Conservation (phyloP, 2,888 invertebrate species). For the Dicyrtomina minuta region DNA sequence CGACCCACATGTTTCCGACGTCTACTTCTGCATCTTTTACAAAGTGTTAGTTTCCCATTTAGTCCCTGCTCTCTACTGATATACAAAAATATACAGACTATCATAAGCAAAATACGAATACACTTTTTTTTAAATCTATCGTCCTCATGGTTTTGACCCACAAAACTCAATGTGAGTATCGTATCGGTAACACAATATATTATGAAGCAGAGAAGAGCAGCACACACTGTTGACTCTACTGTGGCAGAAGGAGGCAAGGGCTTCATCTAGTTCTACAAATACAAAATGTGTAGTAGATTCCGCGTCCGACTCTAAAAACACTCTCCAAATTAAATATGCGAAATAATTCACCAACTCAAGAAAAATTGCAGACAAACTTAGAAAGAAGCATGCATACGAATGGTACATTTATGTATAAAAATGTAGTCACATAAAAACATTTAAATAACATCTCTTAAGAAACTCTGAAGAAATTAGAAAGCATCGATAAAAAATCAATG, state of each 20-base stretch:
- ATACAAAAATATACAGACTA: not conserved
- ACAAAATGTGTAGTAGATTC: too few species aligned
- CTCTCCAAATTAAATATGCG: too few species aligned
- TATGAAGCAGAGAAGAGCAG: not conserved
- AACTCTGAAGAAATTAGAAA: too few species aligned
- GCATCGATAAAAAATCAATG: too few species aligned
- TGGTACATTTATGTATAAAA: slow-evolving; percentile 1
- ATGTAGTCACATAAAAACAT: slow-evolving; percentile 1
- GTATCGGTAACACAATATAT: slow-evolving; percentile 14
- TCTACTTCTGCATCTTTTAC: not conserved
- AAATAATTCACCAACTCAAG: too few species aligned
- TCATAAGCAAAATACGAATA: not conserved
- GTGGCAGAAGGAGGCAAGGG: too few species aligned
- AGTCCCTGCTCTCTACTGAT: not conserved
- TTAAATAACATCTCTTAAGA: not conserved
- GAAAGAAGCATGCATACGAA: not conserved
- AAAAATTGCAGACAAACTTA: too few species aligned
- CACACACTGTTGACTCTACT: too few species aligned
- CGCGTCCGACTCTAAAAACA: too few species aligned
- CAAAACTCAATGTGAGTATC: slow-evolving; percentile 17
- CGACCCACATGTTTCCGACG: slow-evolving; percentile 16
- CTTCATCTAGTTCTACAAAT: too few species aligned
- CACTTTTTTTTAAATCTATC: not conserved
- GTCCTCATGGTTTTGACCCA: slow-evolving; percentile 24
- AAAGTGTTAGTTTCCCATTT: not conserved